Conservation (phyloP, 2,797 vertebrate species). For the Chrysocyon brachyurus region DNA sequence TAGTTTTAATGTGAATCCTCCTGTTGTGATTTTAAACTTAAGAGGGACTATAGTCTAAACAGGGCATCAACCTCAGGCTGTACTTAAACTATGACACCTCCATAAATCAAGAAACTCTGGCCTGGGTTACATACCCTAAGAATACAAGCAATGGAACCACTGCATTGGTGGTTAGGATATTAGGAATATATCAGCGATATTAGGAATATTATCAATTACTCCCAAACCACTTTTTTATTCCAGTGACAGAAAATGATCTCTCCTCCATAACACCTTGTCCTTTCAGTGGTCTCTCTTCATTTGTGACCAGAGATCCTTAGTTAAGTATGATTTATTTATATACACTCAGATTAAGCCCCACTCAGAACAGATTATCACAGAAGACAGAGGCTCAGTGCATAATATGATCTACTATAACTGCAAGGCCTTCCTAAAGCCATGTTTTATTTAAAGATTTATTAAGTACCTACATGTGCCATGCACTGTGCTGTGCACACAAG, state of each 20-base stretch:
- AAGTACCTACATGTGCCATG: neutral
- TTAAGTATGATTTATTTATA: conserved; percentile 1
- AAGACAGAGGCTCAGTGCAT: neutral
- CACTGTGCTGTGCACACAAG: neutral
- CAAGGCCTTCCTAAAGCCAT: neutral
- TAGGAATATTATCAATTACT: neutral
- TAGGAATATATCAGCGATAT: neutral
- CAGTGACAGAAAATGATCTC: neutral
- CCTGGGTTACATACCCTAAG: neutral
- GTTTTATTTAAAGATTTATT: conserved; percentile 45
- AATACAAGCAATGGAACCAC: neutral
- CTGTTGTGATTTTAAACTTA: neutral
- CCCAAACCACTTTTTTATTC: neutral
- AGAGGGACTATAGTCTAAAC: neutral
- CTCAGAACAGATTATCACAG: neutral
- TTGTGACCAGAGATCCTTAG: neutral
- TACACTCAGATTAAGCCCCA: neutral
- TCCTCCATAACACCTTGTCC: neutral
- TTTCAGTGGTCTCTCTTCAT: neutral
- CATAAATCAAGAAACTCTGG: neutral
- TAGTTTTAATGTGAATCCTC: neutral
- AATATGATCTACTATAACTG: neutral
- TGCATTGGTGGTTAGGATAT: neutral
- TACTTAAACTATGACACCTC: neutral
- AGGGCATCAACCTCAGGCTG: neutral